A percentile compares a stretch with the other conserved stretches of the same genome.
These are phyloP conservation scores for Stichopus chloronotus DNA, from an alignment of 35 echinoderm and acorn worm genomes.

Conservation along the genomic window DNA sequence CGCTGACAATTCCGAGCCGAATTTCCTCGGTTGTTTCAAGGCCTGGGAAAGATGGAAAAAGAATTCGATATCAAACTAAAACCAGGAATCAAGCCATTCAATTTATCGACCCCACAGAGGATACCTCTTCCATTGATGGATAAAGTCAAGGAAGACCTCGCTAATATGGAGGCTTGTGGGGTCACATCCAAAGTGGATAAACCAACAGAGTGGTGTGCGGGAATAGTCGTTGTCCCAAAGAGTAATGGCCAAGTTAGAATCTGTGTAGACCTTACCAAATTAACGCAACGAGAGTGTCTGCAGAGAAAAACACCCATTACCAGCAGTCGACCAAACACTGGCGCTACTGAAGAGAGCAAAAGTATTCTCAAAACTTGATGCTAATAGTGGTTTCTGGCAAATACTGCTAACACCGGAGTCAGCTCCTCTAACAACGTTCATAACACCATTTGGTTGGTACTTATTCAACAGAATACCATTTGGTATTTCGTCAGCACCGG, in stretches of 20 bases:
- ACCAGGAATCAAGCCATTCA: not conserved
- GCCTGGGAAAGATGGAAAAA: not conserved
- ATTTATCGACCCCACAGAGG: not conserved
- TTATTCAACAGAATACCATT: conserved; percentile 74
- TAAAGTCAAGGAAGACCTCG: conserved; percentile 20
- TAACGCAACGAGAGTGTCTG: conserved; percentile 51
- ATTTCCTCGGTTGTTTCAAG: not conserved
- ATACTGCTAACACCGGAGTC: conserved; percentile 17
- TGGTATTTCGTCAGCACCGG: conserved; percentile 73
- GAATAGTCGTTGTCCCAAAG: conserved; percentile 67
- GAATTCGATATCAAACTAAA: not conserved
- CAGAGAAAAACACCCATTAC: conserved; percentile 54
- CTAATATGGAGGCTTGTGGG: conserved; percentile 17
- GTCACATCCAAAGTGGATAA: conserved; percentile 42
- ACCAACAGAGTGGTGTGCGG: conserved; percentile 61
- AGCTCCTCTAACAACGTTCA: conserved; percentile 62
- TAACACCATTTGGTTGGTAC: conserved; percentile 71
- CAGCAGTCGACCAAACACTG: conserved; percentile 56
- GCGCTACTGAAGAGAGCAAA: conserved; percentile 44
- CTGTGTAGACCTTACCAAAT: conserved; percentile 61
- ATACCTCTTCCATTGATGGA: not conserved
- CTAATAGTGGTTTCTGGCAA: conserved; percentile 64
- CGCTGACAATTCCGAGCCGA: not conserved
- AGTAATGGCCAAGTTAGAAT: conserved; percentile 44
- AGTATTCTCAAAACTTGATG: conserved; percentile 58